Conservation (phyloP, 2,113 vertebrate genomes). For the Gnathonemus echidnorhynchus region DNA sequence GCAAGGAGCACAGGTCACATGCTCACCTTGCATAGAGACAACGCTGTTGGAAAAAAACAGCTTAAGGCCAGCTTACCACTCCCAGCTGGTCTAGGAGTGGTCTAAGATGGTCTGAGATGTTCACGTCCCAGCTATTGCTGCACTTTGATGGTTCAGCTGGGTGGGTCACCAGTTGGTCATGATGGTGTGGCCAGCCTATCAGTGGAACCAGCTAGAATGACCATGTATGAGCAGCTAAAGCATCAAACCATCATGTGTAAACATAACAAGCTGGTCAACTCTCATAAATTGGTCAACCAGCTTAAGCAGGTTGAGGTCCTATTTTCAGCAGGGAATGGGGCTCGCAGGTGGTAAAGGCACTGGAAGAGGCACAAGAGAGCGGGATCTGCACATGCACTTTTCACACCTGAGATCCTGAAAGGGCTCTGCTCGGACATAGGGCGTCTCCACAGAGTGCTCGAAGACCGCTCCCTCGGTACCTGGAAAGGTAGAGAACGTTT, state of each 20-base stretch:
- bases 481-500: conserved; percentile 40
- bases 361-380: background rate
- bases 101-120: background rate
- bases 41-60: background rate
- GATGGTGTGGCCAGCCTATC: background rate
- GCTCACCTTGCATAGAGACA: background rate
- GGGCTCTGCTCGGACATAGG: conserved; percentile 90
- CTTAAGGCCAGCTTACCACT: background rate
- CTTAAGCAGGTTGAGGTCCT: background rate
- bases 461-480: conserved; percentile 95
- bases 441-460: conserved; percentile 92
- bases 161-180: background rate
- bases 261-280: background rate
- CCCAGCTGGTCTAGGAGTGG: background rate
- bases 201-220: background rate
- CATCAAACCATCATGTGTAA: background rate
- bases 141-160: background rate
- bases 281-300: background rate
- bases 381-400: background rate
- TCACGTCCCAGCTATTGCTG: background rate
- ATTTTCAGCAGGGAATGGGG: background rate
- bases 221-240: background rate
- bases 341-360: background rate
- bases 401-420: conserved; percentile 93
- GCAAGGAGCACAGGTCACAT: background rate